phyloP scores from a whole-genome alignment of 1,140 invertebrate genomes.

The Globodera rostochiensis region DNA sequence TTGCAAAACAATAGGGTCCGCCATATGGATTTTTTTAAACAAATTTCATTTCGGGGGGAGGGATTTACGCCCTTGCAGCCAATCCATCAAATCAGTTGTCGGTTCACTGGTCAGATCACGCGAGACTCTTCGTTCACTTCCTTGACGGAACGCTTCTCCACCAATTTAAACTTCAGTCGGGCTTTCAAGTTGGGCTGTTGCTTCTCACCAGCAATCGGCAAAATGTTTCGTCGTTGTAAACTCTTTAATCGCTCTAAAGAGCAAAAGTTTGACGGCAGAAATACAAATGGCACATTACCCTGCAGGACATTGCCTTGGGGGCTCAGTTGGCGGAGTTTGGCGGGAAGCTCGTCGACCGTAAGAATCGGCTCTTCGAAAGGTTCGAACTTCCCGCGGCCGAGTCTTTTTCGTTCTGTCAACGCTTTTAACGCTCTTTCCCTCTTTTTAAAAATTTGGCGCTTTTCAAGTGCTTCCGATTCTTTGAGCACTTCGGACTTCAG shows the following conservation, averaged over 20 bases:
- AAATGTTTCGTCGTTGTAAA: constrained; percentile 43
- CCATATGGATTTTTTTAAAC: too few species aligned
- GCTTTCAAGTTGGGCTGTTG: constrained; percentile 12
- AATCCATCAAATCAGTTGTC: too few species aligned
- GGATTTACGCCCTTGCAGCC: too few species aligned
- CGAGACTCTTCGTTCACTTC: constrained; percentile 24
- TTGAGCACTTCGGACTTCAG: constrained; percentile 35
- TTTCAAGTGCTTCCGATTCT: constrained; percentile 20
- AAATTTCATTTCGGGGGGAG: too few species aligned
- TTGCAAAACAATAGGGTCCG: too few species aligned
- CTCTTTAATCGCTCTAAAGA: constrained; percentile 44
- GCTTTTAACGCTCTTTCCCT: constrained; percentile 25
- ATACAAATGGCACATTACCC: constrained; percentile 19
- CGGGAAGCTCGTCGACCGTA: constrained; percentile 31
- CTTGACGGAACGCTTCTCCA: constrained; percentile 36
- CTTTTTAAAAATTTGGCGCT: not conserved
- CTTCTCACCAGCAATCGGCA: constrained; percentile 25
- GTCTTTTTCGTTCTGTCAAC: constrained; percentile 34
- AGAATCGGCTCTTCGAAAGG: constrained; percentile 46
- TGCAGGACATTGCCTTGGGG: constrained; percentile 38
- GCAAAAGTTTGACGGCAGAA: not conserved
- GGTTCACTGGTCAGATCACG: constrained; percentile 11
- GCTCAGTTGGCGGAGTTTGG: constrained; percentile 28
- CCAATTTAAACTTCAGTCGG: constrained; percentile 43
- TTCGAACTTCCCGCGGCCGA: constrained; percentile 44